phyloP scores from a whole-genome alignment of 2,888 invertebrate genomes.

The Sympetrum striolatum region DNA sequence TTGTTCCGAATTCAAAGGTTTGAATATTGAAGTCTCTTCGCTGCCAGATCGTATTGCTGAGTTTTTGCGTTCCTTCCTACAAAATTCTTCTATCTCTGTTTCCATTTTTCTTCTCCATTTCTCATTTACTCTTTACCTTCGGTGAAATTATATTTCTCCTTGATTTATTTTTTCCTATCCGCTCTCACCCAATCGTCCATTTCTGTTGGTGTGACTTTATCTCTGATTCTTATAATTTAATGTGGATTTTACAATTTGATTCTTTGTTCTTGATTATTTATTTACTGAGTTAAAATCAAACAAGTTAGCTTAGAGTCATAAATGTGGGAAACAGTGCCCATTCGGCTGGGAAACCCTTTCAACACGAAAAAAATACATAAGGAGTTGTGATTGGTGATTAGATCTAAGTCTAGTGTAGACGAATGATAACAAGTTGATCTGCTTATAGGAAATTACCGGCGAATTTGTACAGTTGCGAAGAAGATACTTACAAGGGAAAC shows the following conservation, averaged over 20 bases:
- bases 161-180: background rate
- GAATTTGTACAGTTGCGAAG: no score
- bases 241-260: background rate
- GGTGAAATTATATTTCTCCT: background rate
- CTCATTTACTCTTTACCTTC: background rate
- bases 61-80: background rate
- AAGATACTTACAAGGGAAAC: no score
- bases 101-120: background rate
- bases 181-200: background rate
- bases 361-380: no score
- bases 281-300: no score
- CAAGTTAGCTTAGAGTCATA: no score
- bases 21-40: conserved; percentile 40
- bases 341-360: no score
- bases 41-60: conserved; percentile 6
- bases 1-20: conserved; percentile 31
- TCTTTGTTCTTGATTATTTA: background rate
- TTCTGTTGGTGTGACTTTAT: background rate
- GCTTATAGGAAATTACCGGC: no score
- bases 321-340: no score
- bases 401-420: no score
- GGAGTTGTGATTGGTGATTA: no score
- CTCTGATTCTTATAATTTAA: background rate
- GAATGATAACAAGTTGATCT: no score
- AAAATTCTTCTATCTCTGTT: background rate